Conservation (phyloP, 2,888 invertebrate genomes). For the Halocaridina rubra region DNA sequence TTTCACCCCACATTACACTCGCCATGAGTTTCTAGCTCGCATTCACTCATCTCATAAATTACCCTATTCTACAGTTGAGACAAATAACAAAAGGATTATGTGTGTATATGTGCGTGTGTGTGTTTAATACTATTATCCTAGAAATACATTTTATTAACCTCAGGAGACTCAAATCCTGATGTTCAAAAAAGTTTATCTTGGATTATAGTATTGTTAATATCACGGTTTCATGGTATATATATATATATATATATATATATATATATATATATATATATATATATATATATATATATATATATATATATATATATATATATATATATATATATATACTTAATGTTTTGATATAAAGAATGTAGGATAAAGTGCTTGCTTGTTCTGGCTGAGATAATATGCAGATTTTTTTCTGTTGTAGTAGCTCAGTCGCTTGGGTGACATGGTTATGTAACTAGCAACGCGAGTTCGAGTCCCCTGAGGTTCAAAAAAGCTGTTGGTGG, state of each 20-base stretch:
- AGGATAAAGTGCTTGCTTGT: too few relatives aligned
- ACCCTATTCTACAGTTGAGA: neutral
- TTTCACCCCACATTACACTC: too few relatives aligned
- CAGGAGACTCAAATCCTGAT: too few relatives aligned
- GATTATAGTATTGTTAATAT: too few relatives aligned
- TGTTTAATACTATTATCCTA: too few relatives aligned
- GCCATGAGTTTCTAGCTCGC: neutral
- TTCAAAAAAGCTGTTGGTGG: too few relatives aligned
- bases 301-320: slow-evolving; percentile 17
- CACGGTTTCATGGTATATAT: too few relatives aligned
- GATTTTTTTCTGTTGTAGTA: too few relatives aligned
- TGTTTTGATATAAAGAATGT: neutral
- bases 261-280: slow-evolving; percentile 5
- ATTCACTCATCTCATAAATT: neutral
- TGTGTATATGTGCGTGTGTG: too few relatives aligned
- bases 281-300: neutral
- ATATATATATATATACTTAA: neutral
- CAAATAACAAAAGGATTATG: neutral
- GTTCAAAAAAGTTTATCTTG: neutral
- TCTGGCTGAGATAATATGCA: too few relatives aligned
- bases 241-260: slow-evolving; percentile 26
- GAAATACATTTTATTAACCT: too few relatives aligned
- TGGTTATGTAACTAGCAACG: neutral
- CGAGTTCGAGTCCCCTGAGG: neutral
- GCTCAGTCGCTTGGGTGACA: neutral